Percentiles rank a stretch among this genome's conserved stretches.
Conservation (phyloP, 2,888 invertebrate genomes). For the Resseliella maxima region DNA sequence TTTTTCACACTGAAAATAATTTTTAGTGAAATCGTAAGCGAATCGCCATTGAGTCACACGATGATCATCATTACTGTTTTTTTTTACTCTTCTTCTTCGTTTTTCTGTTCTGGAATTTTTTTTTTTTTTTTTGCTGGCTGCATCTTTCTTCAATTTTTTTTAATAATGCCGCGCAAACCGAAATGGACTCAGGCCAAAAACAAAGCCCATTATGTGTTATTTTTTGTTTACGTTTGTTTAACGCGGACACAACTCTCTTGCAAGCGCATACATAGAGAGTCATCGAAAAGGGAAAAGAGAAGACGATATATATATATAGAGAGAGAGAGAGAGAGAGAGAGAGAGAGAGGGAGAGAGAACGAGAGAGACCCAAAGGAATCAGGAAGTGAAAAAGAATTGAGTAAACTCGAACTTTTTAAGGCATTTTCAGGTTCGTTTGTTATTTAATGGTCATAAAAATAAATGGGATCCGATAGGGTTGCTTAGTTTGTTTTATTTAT, state of each 20-base stretch:
- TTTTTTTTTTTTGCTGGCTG: neutral
- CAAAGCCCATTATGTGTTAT: conserved; percentile 17
- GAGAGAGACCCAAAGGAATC: conserved; percentile 37
- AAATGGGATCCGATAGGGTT: conserved; percentile 42
- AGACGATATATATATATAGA: no score
- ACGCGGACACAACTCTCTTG: neutral
- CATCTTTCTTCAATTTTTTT: neutral
- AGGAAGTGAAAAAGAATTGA: conserved; percentile 36
- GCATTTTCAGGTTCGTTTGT: conserved; percentile 5
- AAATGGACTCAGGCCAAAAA: conserved; percentile 38
- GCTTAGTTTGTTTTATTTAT: conserved; percentile 47
- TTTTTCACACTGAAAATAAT: conserved; percentile 53
- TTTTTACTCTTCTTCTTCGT: neutral
- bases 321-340: neutral
- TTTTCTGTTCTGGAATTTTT: neutral
- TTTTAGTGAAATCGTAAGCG: conserved; percentile 46
- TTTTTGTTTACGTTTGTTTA: neutral
- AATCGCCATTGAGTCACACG: neutral
- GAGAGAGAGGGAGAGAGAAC: no score
- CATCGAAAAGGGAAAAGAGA: no score
- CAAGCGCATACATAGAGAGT: neutral
- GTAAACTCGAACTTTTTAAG: neutral
- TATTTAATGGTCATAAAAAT: conserved; percentile 54
- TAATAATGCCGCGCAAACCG: conserved; percentile 43
- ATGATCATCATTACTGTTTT: neutral